These are phyloP conservation scores for Protophormia terraenovae DNA, from an alignment of 2,888 invertebrate species.

Conservation along the genomic window DNA sequence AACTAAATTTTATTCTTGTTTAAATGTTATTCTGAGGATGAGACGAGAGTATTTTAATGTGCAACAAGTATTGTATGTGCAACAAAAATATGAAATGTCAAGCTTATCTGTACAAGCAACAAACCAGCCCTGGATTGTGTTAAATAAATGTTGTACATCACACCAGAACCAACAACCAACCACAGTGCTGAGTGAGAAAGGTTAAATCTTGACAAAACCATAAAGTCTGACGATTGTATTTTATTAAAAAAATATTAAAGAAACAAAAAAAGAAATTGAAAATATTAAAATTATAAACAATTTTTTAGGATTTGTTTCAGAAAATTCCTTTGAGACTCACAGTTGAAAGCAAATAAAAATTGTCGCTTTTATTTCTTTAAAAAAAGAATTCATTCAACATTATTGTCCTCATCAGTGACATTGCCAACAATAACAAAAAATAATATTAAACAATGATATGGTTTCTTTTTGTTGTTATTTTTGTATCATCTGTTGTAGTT, in stretches of 20 bases:
- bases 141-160: not conserved
- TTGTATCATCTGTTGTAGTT: slow-evolving; percentile 28
- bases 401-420: slow-evolving; percentile 33
- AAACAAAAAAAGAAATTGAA: slow-evolving; percentile 33
- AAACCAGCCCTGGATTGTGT: not conserved
- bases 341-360: slow-evolving; percentile 44
- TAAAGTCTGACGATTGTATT: slow-evolving; percentile 46
- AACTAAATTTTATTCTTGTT: slow-evolving; percentile 23
- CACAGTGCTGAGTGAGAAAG: slow-evolving; percentile 57
- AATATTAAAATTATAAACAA: slow-evolving; percentile 57
- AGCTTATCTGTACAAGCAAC: slow-evolving; percentile 46
- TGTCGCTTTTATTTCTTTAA: slow-evolving; percentile 41
- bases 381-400: slow-evolving; percentile 45
- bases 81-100: slow-evolving; percentile 45
- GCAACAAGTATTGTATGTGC: slow-evolving; percentile 42
- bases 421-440: slow-evolving; percentile 2
- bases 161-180: not conserved
- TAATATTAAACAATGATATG: slow-evolving; percentile 7
- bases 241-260: not conserved
- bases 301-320: slow-evolving; percentile 58
- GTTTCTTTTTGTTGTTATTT: slow-evolving; percentile 15
- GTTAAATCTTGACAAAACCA: slow-evolving; percentile 55
- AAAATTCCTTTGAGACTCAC: slow-evolving; percentile 56
- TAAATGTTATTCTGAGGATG: not conserved
- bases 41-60: slow-evolving; percentile 10